These are phyloP conservation scores for Colius striatus DNA, from an alignment of 2,113 vertebrate genomes.

Conservation along the genomic window DNA sequence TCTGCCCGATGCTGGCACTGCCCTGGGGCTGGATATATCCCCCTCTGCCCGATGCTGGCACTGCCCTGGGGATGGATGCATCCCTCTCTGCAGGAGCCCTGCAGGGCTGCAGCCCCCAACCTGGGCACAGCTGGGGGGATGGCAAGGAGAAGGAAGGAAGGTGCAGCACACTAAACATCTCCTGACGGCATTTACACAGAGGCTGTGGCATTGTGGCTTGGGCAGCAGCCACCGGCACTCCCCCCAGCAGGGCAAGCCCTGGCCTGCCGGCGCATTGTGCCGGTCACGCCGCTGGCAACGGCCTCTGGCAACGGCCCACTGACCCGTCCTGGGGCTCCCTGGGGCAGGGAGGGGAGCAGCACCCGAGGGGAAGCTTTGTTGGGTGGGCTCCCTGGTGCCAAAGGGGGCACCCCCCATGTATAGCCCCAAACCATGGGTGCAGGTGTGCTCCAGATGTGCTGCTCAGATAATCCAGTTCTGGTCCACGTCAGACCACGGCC, in stretches of 20 bases:
- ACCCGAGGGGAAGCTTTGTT: not conserved
- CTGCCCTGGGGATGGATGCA: rapidly evolving
- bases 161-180: not conserved
- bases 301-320: conserved; percentile 46
- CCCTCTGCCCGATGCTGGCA: rapidly evolving
- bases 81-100: not conserved
- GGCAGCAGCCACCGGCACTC: not conserved
- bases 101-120: not conserved
- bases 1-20: rapidly evolving
- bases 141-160: not conserved
- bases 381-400: rapidly evolving
- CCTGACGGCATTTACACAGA: not conserved
- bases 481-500: not conserved
- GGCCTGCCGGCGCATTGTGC: conserved; percentile 65
- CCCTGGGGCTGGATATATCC: rapidly evolving
- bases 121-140: rapidly evolving
- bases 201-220: not conserved
- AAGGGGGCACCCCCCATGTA: rapidly evolving
- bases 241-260: conserved; percentile 53
- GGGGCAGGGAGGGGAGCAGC: not conserved
- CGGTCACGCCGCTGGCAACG: not conserved
- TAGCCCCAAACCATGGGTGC: not conserved
- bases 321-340: conserved; percentile 2
- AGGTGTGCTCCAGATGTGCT: rapidly evolving
- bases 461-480: not conserved